Conservation (phyloP, 2,113 vertebrate species). For the Catharus fuscescens region DNA sequence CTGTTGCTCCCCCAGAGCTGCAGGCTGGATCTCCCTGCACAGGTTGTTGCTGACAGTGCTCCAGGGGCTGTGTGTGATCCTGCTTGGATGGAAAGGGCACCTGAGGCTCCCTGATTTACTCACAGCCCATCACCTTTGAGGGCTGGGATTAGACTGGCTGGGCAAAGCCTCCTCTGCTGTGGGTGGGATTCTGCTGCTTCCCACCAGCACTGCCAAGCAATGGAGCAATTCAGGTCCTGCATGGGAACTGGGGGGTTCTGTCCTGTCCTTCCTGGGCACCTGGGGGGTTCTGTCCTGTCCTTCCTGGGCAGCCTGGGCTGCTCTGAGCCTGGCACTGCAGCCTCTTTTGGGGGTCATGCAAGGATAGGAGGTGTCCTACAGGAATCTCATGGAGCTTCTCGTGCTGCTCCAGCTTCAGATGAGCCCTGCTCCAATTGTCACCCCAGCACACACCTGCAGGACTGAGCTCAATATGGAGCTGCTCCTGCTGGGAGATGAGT, state of each 20-base stretch:
- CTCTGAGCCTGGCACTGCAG: not conserved
- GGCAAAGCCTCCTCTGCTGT: not conserved
- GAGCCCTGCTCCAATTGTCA: rapidly evolving
- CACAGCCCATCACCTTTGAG: not conserved
- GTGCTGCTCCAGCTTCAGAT: not conserved
- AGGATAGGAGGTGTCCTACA: not conserved
- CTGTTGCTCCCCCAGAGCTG: not conserved
- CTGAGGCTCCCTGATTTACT: not conserved
- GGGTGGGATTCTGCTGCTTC: not conserved
- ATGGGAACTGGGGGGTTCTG: not conserved
- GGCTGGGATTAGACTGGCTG: rapidly evolving
- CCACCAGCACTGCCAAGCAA: not conserved
- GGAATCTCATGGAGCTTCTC: not conserved
- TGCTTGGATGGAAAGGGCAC: not conserved
- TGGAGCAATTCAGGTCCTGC: not conserved
- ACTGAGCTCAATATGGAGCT: rapidly evolving
- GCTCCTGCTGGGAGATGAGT: not conserved
- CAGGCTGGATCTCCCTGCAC: not conserved
- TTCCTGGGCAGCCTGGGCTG: not conserved
- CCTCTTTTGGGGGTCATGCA: not conserved
- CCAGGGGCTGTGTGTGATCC: not conserved
- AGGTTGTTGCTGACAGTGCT: not conserved
- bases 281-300: not conserved
- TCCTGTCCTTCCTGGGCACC: too few relatives aligned
- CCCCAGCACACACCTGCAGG: not conserved